These are phyloP conservation scores for Neotoxoptera formosana DNA, from an alignment of 1,140 invertebrate genomes.

Conservation along the genomic window DNA sequence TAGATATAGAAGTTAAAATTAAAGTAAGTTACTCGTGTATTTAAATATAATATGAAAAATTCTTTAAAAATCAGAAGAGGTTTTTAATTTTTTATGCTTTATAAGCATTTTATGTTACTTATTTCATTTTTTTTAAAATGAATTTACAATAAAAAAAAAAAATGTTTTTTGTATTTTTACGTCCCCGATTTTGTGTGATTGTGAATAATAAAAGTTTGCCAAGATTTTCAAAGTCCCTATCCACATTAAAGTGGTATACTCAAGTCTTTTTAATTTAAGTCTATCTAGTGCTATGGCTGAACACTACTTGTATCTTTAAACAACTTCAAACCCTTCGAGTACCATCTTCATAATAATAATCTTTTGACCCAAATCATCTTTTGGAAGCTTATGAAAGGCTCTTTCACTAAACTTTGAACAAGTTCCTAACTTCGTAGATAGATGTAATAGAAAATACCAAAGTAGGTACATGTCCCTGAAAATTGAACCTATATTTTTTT, in stretches of 20 bases:
- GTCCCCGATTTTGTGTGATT: background rate
- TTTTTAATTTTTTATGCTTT: background rate
- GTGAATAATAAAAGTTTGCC: slow-evolving; percentile 10
- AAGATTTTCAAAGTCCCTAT: background rate
- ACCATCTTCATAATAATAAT: slow-evolving; percentile 24
- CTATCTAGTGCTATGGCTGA: background rate
- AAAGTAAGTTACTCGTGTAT: background rate
- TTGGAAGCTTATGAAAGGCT: background rate
- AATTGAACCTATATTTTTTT: background rate
- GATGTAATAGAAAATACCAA: background rate
- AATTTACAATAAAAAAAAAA: background rate
- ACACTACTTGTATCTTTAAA: slow-evolving; percentile 23
- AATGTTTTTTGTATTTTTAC: background rate
- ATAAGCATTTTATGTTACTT: background rate
- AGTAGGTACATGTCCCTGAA: background rate
- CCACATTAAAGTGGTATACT: background rate
- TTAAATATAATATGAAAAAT: background rate
- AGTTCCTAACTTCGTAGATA: background rate
- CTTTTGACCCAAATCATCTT: slow-evolving; percentile 32
- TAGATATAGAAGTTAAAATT: too few species aligned
- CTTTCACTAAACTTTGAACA: background rate
- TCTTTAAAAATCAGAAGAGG: background rate
- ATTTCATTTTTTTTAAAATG: background rate
- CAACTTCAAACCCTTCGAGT: slow-evolving; percentile 22
- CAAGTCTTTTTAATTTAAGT: slow-evolving; percentile 14